phyloP scores from a whole-genome alignment of 2,113 vertebrate species.

The Panurus biarmicus region DNA sequence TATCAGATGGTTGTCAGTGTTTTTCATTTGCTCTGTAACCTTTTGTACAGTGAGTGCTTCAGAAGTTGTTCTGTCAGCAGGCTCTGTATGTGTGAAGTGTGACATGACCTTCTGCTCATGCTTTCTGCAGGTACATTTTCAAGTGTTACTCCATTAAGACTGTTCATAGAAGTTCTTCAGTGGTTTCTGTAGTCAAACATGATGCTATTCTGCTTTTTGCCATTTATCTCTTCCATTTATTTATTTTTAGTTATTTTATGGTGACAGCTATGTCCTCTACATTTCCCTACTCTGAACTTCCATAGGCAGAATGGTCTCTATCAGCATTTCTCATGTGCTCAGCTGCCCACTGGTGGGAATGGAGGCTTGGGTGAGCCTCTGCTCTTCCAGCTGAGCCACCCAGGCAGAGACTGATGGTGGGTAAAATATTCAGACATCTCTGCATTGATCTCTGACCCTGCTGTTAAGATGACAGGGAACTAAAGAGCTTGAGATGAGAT shows the following conservation, averaged over 20 bases:
- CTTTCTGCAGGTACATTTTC: neutral
- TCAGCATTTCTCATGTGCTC: neutral
- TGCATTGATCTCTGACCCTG: neutral
- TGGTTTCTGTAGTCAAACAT: neutral
- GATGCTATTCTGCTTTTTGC: neutral
- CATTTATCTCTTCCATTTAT: neutral
- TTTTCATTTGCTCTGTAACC: neutral
- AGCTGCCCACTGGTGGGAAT: neutral
- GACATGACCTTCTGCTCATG: neutral
- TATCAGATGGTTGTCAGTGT: neutral
- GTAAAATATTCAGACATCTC: neutral
- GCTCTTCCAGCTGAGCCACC: neutral
- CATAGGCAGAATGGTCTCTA: fast-evolving
- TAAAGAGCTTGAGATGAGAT: neutral
- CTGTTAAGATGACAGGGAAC: neutral
- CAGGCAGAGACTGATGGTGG: neutral
- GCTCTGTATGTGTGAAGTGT: neutral
- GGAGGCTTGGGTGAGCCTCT: neutral
- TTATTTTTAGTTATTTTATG: neutral
- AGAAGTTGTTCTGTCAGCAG: neutral
- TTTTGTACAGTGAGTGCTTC: neutral
- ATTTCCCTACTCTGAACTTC: neutral
- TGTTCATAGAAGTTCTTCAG: neutral
- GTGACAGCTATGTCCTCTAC: neutral
- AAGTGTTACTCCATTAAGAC: neutral